Conservation (phyloP, 2,797 vertebrate species). For the Luscinia megarhynchos region DNA sequence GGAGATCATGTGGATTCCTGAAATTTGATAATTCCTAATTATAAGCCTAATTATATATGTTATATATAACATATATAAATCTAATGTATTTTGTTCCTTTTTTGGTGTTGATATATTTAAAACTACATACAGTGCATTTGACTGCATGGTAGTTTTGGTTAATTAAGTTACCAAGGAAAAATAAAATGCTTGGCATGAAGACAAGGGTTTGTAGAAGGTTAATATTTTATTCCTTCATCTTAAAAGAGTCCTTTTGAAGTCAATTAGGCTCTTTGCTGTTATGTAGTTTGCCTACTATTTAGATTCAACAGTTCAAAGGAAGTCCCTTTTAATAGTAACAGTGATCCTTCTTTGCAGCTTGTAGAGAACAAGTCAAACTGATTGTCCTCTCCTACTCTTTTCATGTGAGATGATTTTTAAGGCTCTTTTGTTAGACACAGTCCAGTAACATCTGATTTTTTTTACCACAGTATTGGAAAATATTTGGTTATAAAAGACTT, state of each 20-base stretch:
- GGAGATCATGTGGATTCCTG: neutral
- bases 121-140: neutral
- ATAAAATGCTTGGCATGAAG: neutral
- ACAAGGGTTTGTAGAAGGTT: neutral
- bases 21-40: neutral
- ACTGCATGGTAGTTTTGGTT: neutral
- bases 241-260: neutral
- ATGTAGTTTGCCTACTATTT: neutral
- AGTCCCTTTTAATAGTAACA: neutral
- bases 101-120: neutral
- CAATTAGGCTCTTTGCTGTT: neutral
- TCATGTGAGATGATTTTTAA: neutral
- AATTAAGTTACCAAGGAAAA: neutral
- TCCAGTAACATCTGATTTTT: neutral
- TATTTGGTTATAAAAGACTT: fast-evolving
- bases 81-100: neutral
- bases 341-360: neutral
- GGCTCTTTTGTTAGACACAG: neutral
- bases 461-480: neutral
- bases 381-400: neutral
- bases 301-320: neutral
- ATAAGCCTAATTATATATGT: too few species aligned
- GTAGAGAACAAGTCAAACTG: neutral
- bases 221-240: neutral
- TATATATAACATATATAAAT: too few species aligned